Conservation (phyloP, 2,797 vertebrate species). For the Malacoraja senta region DNA sequence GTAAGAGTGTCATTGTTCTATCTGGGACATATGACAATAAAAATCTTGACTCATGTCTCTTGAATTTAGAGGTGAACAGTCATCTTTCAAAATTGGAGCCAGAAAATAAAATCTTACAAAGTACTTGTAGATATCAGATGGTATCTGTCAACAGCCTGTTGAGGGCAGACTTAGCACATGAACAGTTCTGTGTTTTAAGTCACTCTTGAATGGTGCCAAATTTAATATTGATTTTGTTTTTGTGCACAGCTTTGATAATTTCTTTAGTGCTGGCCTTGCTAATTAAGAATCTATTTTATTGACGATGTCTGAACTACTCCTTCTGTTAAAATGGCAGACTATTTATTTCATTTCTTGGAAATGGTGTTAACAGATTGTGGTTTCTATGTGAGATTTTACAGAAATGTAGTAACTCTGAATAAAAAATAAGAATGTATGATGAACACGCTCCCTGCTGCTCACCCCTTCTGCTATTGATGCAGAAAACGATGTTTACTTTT, state of each 20-base stretch:
- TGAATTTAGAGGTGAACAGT: neutral
- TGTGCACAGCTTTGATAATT: slow-evolving; percentile 25
- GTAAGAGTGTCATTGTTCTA: too few species aligned
- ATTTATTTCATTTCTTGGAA: slow-evolving; percentile 27
- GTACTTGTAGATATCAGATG: neutral
- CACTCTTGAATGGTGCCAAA: neutral
- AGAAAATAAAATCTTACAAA: neutral
- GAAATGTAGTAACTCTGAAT: neutral
- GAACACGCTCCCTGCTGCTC: neutral
- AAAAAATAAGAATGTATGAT: neutral
- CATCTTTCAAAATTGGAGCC: neutral
- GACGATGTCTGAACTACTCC: neutral
- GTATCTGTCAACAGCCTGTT: slow-evolving; percentile 3
- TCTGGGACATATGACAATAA: too few species aligned
- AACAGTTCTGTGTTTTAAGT: neutral
- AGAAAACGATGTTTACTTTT: neutral
- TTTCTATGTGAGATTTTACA: neutral
- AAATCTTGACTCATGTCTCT: too few species aligned
- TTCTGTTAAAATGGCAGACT: neutral
- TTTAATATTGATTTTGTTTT: slow-evolving; percentile 34
- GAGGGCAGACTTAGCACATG: slow-evolving; percentile 33
- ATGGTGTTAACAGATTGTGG: neutral
- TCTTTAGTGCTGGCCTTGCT: neutral
- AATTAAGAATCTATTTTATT: slow-evolving; percentile 30
- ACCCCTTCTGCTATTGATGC: neutral